Evolutionary conservation across 2,888 invertebrate species (phyloP).

Genomic region (Gari tellinella): DNA sequence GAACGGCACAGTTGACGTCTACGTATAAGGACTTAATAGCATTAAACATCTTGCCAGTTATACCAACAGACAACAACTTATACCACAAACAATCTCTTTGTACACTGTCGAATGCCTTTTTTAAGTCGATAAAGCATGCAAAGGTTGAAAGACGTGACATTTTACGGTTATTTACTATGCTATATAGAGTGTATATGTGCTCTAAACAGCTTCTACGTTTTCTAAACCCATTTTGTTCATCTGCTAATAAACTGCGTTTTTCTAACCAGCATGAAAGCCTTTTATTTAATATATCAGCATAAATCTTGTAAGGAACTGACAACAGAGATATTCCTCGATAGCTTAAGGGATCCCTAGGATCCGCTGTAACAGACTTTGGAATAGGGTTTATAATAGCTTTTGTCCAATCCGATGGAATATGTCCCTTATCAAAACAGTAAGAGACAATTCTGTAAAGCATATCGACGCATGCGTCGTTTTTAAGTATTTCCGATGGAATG

Average conservation of each 20-base stretch:
- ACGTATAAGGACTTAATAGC: constrained; percentile 17
- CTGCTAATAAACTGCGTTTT: not conserved
- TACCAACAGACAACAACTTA: constrained; percentile 6
- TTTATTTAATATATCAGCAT: constrained; percentile 14
- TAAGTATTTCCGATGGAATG: constrained; percentile 20
- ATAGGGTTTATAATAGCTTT: constrained; percentile 22
- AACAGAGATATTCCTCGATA: constrained; percentile 13
- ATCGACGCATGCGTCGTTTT: constrained; percentile 18
- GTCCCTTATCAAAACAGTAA: constrained; percentile 23
- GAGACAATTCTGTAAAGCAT: constrained; percentile 7
- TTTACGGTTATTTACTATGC: constrained; percentile 4
- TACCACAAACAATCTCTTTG: constrained; percentile 6
- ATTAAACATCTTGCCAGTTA: constrained; percentile 14
- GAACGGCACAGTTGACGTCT: not conserved
- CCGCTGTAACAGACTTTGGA: constrained; percentile 6
- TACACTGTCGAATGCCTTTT: constrained; percentile 15
- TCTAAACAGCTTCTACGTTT: constrained; percentile 1
- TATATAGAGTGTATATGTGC: constrained; percentile 1
- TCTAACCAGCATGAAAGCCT: constrained; percentile 12
- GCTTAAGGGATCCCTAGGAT: constrained; percentile 16
- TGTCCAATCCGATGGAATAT: constrained; percentile 11
- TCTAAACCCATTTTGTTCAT: constrained; percentile 13
- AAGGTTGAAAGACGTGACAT: constrained; percentile 1
- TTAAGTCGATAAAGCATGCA: constrained; percentile 14
- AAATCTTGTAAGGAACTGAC: constrained; percentile 12